phyloP scores from a whole-genome alignment of 2,888 invertebrate genomes.

The Gisinianus flammeolus region DNA sequence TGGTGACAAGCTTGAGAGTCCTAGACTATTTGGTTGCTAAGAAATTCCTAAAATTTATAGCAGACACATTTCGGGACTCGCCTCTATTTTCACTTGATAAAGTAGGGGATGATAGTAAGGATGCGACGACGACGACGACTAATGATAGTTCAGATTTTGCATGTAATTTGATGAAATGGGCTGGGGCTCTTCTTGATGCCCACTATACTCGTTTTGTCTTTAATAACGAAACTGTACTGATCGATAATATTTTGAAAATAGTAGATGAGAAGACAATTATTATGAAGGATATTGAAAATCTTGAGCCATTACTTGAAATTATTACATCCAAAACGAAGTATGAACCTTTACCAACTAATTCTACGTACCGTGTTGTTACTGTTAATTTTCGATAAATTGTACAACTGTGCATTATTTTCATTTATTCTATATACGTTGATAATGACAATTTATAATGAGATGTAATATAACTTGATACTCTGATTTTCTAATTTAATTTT shows the following conservation, averaged over 20 bases:
- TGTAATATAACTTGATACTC: too few relatives aligned
- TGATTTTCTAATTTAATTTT: not conserved
- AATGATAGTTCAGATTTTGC: not conserved
- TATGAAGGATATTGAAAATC: constrained; percentile 47
- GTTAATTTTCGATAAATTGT: constrained; percentile 42
- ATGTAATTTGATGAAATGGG: constrained; percentile 40
- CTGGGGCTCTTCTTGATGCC: constrained; percentile 49
- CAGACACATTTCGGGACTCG: not conserved
- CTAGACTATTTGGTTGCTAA: constrained; percentile 43
- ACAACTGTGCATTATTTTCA: too few relatives aligned
- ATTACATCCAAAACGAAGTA: constrained; percentile 44
- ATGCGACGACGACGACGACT: not conserved
- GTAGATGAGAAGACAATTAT: constrained; percentile 46
- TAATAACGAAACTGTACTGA: constrained; percentile 44
- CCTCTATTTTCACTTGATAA: not conserved
- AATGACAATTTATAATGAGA: too few relatives aligned
- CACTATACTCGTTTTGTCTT: constrained; percentile 54
- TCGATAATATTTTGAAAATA: constrained; percentile 43
- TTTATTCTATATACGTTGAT: too few relatives aligned
- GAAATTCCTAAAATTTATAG: constrained; percentile 20
- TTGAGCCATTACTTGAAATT: constrained; percentile 48
- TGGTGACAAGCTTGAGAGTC: constrained; percentile 39
- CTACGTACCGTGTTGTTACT: constrained; percentile 45
- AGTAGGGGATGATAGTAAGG: not conserved
- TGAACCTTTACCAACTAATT: constrained; percentile 40